Evolutionary conservation across 92 coral and sea anemone genomes (phyloP).

Genomic region (Epizoanthus rinbou): DNA sequence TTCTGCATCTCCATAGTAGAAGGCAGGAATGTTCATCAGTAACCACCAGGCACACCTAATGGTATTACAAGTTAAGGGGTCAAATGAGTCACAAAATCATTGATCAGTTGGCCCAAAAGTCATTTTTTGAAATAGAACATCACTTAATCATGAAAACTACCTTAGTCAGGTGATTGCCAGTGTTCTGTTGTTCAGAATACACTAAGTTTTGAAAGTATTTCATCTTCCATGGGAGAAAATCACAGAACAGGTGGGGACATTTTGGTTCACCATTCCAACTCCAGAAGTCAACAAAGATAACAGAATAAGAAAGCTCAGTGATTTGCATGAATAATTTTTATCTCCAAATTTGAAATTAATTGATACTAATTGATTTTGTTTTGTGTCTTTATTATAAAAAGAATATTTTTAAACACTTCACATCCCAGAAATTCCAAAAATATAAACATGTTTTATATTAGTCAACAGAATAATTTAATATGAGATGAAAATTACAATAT

Average conservation of each 20-base stretch:
- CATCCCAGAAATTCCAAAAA: slow-evolving; percentile 29
- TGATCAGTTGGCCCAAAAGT: too few species aligned
- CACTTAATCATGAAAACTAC: not conserved
- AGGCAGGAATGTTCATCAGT: too few species aligned
- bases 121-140: too few species aligned
- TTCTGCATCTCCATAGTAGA: too few species aligned
- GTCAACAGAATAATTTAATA: not conserved
- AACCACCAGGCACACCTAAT: too few species aligned
- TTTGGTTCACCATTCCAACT: not conserved
- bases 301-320: not conserved
- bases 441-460: slow-evolving; percentile 19
- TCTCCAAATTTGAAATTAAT: slow-evolving; percentile 5
- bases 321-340: not conserved
- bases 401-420: not conserved
- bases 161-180: not conserved
- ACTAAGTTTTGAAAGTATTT: not conserved
- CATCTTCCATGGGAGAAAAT: not conserved
- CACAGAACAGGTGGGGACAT: slow-evolving; percentile 7
- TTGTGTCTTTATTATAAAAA: not conserved
- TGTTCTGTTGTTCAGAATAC: not conserved
- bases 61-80: too few species aligned
- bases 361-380: slow-evolving; percentile 5
- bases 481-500: not conserved
- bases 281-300: slow-evolving; percentile 7
- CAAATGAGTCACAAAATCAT: too few species aligned